Percentiles rank a stretch among this genome's conserved stretches.
phyloP scores from a whole-genome alignment of 2,113 vertebrate genomes.

The Rhodinocichla rosea region DNA sequence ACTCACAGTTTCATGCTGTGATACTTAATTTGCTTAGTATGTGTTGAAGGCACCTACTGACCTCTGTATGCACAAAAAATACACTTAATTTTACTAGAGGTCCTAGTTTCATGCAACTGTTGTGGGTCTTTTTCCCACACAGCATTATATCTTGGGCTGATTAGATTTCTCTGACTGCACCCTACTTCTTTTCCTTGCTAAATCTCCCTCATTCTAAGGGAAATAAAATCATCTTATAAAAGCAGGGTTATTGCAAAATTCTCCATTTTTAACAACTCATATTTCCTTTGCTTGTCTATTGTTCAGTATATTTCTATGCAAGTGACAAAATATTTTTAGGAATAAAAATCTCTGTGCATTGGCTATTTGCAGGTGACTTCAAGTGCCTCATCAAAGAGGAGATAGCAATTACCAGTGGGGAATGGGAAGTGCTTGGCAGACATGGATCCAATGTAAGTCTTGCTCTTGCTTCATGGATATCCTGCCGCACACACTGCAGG shows the following conservation, averaged over 20 bases:
- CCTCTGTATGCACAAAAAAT: background rate
- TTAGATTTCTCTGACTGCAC: background rate
- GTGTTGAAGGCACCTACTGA: background rate
- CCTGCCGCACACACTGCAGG: background rate
- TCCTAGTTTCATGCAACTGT: background rate
- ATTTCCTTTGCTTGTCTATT: background rate
- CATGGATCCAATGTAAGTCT: conserved; percentile 79
- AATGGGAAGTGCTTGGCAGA: conserved; percentile 84
- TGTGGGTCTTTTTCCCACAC: background rate
- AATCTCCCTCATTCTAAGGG: background rate
- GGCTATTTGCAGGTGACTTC: conserved; percentile 75
- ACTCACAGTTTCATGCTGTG: background rate
- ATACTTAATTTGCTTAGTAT: background rate
- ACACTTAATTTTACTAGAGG: background rate
- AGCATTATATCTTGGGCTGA: background rate
- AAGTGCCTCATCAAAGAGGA: conserved; percentile 82
- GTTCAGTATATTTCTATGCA: background rate
- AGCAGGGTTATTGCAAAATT: background rate
- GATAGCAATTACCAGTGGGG: conserved; percentile 76
- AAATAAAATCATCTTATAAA: background rate
- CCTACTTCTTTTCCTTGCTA: background rate
- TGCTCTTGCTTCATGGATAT: background rate
- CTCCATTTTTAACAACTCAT: background rate
- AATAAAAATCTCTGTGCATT: background rate
- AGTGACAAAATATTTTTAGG: background rate